These are phyloP conservation scores for Orchesella cincta DNA, from an alignment of 1,140 invertebrate species.

Conservation along the genomic window DNA sequence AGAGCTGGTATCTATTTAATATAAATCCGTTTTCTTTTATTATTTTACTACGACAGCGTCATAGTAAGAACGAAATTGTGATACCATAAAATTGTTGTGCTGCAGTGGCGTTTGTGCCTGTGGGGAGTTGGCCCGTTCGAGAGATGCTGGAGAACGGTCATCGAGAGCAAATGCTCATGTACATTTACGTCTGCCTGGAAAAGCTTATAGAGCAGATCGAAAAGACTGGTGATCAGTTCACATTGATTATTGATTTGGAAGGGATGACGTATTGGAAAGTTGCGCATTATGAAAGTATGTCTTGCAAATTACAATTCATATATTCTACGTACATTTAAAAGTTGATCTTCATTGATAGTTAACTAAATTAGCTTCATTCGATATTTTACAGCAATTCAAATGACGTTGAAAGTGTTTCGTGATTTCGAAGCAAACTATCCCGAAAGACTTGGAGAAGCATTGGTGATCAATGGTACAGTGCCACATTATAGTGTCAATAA, in stretches of 20 bases:
- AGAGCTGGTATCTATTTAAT: background rate
- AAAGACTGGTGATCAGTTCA: conserved; percentile 34
- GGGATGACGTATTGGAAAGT: conserved; percentile 41
- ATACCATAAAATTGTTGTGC: background rate
- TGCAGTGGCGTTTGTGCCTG: conserved; percentile 18
- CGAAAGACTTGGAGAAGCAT: conserved; percentile 22
- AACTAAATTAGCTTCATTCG: no score
- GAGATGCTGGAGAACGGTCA: conserved; percentile 34
- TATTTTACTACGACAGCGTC: no score
- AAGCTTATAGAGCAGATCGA: conserved; percentile 26
- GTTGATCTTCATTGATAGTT: no score
- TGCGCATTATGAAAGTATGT: conserved; percentile 40
- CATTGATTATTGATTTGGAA: conserved; percentile 34
- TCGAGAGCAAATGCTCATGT: conserved; percentile 32
- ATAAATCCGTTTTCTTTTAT: background rate
- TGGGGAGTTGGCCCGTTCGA: conserved; percentile 34
- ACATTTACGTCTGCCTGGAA: conserved; percentile 26
- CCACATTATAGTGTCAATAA: background rate
- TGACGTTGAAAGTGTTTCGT: conserved; percentile 34
- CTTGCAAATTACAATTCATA: conserved; percentile 31
- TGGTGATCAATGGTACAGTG: conserved; percentile 12
- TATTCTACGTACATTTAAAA: conserved; percentile 24
- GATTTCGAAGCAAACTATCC: conserved; percentile 37
- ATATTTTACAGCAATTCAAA: conserved; percentile 33
- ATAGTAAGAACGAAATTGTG: no score